Conservation (phyloP, 1,140 invertebrate genomes). For the Drosophila grimshawi region DNA sequence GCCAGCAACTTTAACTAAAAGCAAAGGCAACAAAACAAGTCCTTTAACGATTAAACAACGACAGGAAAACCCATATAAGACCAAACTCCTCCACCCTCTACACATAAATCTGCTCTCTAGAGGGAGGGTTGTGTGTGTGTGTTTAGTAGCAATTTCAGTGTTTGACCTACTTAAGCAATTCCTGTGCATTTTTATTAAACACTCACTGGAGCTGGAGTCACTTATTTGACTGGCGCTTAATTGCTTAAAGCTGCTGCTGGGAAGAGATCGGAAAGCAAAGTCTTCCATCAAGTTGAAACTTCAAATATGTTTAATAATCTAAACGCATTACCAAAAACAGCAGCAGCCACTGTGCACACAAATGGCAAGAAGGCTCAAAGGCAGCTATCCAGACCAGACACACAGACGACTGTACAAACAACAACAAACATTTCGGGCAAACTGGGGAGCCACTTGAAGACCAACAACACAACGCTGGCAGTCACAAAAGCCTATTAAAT, state of each 20-base stretch:
- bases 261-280: slow-evolving; percentile 12
- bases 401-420: not conserved
- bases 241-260: slow-evolving; percentile 30
- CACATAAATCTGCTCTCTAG: slow-evolving; percentile 57
- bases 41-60: slow-evolving; percentile 79
- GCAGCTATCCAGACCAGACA: slow-evolving; percentile 4
- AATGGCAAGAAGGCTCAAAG: slow-evolving; percentile 21
- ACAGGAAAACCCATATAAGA: slow-evolving; percentile 55
- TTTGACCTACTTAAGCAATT: slow-evolving; percentile 68
- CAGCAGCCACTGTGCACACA: slow-evolving; percentile 62
- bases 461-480: slow-evolving; percentile 24
- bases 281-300: slow-evolving; percentile 30
- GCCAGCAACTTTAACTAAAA: slow-evolving; percentile 31
- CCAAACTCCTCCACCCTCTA: slow-evolving; percentile 10
- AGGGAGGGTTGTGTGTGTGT: slow-evolving; percentile 5
- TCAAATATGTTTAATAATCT: slow-evolving; percentile 81
- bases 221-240: slow-evolving; percentile 34
- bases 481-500: slow-evolving; percentile 81
- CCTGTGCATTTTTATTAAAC: slow-evolving; percentile 63
- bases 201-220: slow-evolving; percentile 50
- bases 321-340: slow-evolving; percentile 70
- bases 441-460: slow-evolving; percentile 29
- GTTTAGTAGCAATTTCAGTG: slow-evolving; percentile 69
- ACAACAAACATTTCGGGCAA: slow-evolving; percentile 17
- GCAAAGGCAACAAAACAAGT: slow-evolving; percentile 49